Evolutionary conservation across 2,113 vertebrate genomes (phyloP).

Genomic region (Cranoglanis bouderius): DNA sequence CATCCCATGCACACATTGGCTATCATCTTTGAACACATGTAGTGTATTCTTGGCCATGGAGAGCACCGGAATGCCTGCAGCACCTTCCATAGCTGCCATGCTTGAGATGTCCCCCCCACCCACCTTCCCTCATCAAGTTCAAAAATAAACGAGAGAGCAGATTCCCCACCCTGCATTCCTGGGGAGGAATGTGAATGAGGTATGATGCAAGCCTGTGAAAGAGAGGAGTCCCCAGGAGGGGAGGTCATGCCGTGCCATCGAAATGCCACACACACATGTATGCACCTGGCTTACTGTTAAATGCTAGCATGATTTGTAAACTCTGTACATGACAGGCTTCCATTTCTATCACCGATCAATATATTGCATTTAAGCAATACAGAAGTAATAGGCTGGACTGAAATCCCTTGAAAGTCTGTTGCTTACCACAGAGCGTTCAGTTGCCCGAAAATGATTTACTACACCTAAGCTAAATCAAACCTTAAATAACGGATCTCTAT

Average conservation of each 20-base stretch:
- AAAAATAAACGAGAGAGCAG: conserved; percentile 87
- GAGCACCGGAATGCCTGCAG: conserved; percentile 86
- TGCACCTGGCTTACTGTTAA: conserved; percentile 51
- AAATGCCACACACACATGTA: conserved; percentile 49
- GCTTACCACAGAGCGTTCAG: conserved; percentile 3
- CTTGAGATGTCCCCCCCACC: conserved; percentile 72
- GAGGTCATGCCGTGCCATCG: conserved; percentile 46
- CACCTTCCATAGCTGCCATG: conserved; percentile 86
- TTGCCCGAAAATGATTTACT: neutral
- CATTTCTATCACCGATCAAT: neutral
- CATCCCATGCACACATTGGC: conserved; percentile 38
- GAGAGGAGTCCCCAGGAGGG: conserved; percentile 58
- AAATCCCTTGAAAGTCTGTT: conserved; percentile 1
- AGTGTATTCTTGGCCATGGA: conserved; percentile 83
- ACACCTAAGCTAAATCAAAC: conserved; percentile 16
- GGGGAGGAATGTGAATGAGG: conserved; percentile 55
- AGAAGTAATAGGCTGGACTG: neutral
- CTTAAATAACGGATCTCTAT: neutral
- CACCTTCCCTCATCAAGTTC: conserved; percentile 69
- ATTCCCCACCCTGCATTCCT: conserved; percentile 79
- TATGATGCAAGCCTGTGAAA: conserved; percentile 72
- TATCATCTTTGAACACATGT: conserved; percentile 79
- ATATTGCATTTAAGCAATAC: neutral
- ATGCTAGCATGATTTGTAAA: conserved; percentile 38
- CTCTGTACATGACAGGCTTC: conserved; percentile 27